phyloP scores from a whole-genome alignment of 1,140 invertebrate genomes.

The Bombus pyrosoma region DNA sequence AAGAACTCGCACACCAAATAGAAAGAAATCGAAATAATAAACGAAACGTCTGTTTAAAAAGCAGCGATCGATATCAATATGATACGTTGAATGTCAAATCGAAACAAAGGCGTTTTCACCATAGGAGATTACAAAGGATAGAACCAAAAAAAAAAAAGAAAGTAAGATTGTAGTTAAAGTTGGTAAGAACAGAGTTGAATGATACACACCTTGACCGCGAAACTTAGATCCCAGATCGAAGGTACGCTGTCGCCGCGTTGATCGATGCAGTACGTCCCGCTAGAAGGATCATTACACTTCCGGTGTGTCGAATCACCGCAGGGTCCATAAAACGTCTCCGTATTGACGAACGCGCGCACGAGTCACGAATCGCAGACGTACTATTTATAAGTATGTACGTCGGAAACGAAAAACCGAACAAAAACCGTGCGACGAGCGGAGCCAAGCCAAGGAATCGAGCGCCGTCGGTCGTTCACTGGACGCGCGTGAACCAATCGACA shows the following conservation, averaged over 20 bases:
- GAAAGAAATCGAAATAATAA: not conserved
- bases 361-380: not conserved
- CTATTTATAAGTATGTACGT: no score
- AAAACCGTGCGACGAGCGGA: not conserved
- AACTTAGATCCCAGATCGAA: slow-evolving; percentile 41
- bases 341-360: slow-evolving; percentile 6
- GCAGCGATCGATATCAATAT: not conserved
- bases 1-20: not conserved
- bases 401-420: not conserved
- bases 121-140: not conserved
- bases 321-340: slow-evolving; percentile 31
- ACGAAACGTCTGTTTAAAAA: not conserved
- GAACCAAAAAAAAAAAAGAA: not conserved
- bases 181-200: not conserved
- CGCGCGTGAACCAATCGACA: slow-evolving; percentile 28
- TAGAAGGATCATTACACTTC: slow-evolving; percentile 48
- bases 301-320: slow-evolving; percentile 1
- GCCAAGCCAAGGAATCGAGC: no score
- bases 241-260: slow-evolving; percentile 29
- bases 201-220: slow-evolving; percentile 48
- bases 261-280: slow-evolving; percentile 21
- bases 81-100: not conserved
- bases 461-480: slow-evolving; percentile 11
- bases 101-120: not conserved
- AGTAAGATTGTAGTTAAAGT: not conserved